phyloP scores from a whole-genome alignment of 2,113 vertebrate genomes.

The Oophaga pumilio region DNA sequence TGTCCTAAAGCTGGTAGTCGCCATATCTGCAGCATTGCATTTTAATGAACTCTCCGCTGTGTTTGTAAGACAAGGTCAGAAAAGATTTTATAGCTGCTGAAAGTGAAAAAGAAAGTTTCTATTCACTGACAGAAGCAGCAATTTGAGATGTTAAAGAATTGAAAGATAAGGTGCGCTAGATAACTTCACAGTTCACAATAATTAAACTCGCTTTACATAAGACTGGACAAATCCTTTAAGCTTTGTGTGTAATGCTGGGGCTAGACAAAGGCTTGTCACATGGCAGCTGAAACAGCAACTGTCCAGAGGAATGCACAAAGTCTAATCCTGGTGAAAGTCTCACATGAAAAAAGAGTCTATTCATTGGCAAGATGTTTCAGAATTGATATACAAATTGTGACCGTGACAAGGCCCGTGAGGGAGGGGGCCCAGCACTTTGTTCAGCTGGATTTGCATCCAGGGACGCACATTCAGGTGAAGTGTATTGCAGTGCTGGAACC shows the following conservation, averaged over 20 bases:
- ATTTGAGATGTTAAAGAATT: not conserved
- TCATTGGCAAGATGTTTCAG: too few relatives aligned
- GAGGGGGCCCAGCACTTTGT: too few relatives aligned
- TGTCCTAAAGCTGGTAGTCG: too few relatives aligned
- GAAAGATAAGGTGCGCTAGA: not conserved
- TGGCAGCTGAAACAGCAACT: not conserved
- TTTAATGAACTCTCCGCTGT: too few relatives aligned
- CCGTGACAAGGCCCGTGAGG: too few relatives aligned
- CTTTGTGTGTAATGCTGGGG: not conserved
- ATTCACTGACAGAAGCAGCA: not conserved
- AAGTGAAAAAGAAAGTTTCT: not conserved
- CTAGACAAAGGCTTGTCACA: not conserved
- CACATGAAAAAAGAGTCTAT: not conserved
- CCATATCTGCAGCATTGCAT: too few relatives aligned
- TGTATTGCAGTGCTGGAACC: too few relatives aligned
- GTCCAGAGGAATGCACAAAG: not conserved
- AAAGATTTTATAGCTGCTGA: too few relatives aligned
- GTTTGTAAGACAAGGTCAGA: too few relatives aligned
- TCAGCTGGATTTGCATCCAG: too few relatives aligned
- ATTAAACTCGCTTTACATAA: not conserved
- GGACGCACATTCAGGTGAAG: too few relatives aligned
- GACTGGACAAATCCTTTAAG: not conserved
- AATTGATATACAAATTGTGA: too few relatives aligned
- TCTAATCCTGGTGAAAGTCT: not conserved
- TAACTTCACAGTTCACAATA: not conserved